Base-by-base conservation (phyloP, 2,888 invertebrate species). In the Orthosia gracilis region DNA sequence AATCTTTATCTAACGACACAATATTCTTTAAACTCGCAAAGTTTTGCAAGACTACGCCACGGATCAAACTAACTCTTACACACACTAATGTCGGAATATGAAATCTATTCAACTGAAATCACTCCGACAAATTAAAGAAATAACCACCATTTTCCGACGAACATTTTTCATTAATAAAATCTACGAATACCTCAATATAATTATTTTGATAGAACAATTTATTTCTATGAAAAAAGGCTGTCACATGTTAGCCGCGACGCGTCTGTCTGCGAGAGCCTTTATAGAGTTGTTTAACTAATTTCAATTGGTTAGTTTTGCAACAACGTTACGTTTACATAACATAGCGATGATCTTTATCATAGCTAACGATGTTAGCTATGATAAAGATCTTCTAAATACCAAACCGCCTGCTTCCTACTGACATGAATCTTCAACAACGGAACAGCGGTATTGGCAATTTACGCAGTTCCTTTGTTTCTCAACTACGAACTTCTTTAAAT, bases 351-450 rank as follows among this genome's bases (percentile, higher is more conserved):
- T n/a, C n/a, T n/a, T n/a, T n/a, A n/a, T n/a, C n/a, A n/a, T n/a
- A n/a, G n/a, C n/a, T 17, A n/a, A 66, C 45, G 18, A 74, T 69
- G 52, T 55, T 13, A 17, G n/a, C 18, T 61, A 9, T n/a, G 75
- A 70, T 75, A 70, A 52, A 23, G 49, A 70, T 78, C 61, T 71
- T n/a, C 13, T 7, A 40, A 68, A 59, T 68, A 54, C 45, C 7
- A 78, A 76, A 78, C 55, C 47, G 47, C 13, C 50, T 2, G 26
- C 17, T 62, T 75, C 78, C 75, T 45, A 4, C 2, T 21, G 47
- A 68, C 18, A 49, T 49, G 17, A 0, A 40, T 69, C 40, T 78
- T 13, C 11, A 9, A 49, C 49, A 78, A 50, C 58, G 26, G 57
- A 74, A 67, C 26, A 45, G 17, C 5, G 11, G 9, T 23, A 26